Base-by-base conservation (phyloP, 2,797 vertebrate genomes). In the Sebastes aleutianus region DNA sequence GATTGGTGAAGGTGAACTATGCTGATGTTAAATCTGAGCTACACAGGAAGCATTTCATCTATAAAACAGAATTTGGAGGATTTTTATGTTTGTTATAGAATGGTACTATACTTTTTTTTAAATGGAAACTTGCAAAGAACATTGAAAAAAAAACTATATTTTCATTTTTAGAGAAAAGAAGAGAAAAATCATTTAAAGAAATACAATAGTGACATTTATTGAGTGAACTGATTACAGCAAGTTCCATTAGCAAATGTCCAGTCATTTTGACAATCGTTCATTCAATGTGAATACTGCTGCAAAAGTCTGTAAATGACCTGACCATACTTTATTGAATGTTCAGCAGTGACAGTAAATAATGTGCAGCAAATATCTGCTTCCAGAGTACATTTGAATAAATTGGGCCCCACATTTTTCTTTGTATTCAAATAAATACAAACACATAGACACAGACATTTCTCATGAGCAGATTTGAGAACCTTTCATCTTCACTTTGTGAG, bases 21-120 rank as follows among this genome's bases (percentile, higher is more conserved):
- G 36, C 36, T 39, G 36, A 39, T 39, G 36, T 39, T 39, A 39
- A 39, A 39, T 39, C 36, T 39, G 36, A 39, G 36, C 36, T 5
- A 39, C 36, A 13, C 12, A 39, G 36, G 36, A 13, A 39, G 36
- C 36, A 39, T 39, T 39, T 39, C 36, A 39, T 39, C 36, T 39
- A 39, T 13, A 0, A 39, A 39, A 39, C 36, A 39, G 36, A 39
- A 39, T 0, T 39, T 39, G 2, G 36, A 39, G 36, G 36, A 39
- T 39, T 39, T 39, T 13, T 39, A 39, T 13, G 36, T 39, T 13
- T 39, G 36, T 27, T 4, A 27, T 27, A 27, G 26, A 24, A 39
- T 97, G 96, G 96, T 97, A 97, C 95, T 95, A 94, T 96, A 94
- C 91, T 85, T 88, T 96, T 96, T 95, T 97, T 96, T 70, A 72